Percentiles rank a stretch among this genome's conserved stretches.
Evolutionary conservation across 92 coral and sea anemone species (phyloP).

Genomic region (Phymanthus crucifer): DNA sequence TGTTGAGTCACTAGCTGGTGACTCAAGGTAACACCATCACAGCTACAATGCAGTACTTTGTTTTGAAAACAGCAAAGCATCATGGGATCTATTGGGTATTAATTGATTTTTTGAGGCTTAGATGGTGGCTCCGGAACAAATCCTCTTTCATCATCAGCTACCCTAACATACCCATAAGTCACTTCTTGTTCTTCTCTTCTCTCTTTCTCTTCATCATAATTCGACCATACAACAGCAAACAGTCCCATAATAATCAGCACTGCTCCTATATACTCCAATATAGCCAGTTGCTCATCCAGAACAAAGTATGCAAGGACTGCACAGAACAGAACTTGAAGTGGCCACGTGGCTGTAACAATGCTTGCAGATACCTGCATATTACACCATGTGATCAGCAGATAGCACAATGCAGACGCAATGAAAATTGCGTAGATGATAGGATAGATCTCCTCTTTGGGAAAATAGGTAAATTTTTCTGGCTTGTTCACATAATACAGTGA

Average conservation of each 20-base stretch:
- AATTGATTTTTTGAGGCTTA: constrained; percentile 24
- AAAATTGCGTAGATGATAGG: constrained; percentile 76
- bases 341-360: constrained; percentile 85
- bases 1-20: background rate
- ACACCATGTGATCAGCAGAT: constrained; percentile 80
- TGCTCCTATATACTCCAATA: constrained; percentile 64
- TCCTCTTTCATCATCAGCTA: constrained; percentile 47
- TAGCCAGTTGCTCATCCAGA: constrained; percentile 64
- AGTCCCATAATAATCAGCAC: constrained; percentile 61
- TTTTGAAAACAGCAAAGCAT: background rate
- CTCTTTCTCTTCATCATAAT: constrained; percentile 55
- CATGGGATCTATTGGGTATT: background rate
- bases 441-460: constrained; percentile 75
- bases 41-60: background rate
- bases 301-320: constrained; percentile 70
- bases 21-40: background rate
- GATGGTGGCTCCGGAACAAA: constrained; percentile 43
- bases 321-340: constrained; percentile 80
- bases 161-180: constrained; percentile 54
- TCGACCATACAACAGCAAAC: constrained; percentile 78
- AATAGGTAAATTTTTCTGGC: constrained; percentile 69
- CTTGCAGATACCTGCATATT: constrained; percentile 87
- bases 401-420: constrained; percentile 71
- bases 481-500: constrained; percentile 66
- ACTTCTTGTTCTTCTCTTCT: constrained; percentile 23